Evolutionary conservation across 2,888 invertebrate species (phyloP), one percentile per base, ranked within the genome.

Genomic region (Falcaria lacertinaria): DNA sequence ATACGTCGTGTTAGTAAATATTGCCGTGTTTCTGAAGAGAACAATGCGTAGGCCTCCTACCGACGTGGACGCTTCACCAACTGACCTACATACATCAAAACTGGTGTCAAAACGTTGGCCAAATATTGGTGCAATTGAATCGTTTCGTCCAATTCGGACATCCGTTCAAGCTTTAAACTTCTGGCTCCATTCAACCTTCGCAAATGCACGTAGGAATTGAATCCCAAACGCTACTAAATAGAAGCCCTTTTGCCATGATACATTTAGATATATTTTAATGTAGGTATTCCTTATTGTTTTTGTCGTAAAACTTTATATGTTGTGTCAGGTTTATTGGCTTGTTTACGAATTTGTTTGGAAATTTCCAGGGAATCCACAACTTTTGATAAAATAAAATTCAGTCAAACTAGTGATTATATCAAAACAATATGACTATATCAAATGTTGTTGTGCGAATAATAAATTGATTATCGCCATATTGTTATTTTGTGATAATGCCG

Each of bases 1-100:
- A 74, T 69, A 71, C 43, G 41, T 42, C 48, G 42, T 74, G 72
- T 80, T 80, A 64, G 74, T 80, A 84, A 84, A 83, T 80, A 82
- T 55, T 55, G 57, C 60, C 62, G 62, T 78, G 69, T 74, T 66
- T 60, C 28, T 11, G 60, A 61, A 60, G 60, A 61, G 71, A 80
- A 76, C 74, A 74, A 73, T 72, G 77, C 72, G 70, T 72, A 71
- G 74, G 65, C 55, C 52, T 57, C 48, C 43, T 48, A n/a, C n/a
- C n/a, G n/a, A n/a, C 44, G 44, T 40, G 44, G 45, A 43, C 43
- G 41, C 40, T 37, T 22, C 42, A 45, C 38, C 44, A 47, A 37
- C 46, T 57, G 49, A 57, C 54, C 57, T 42, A 58, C 41, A 46
- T 54, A 44, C 40, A 8, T 35, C 22, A 34, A n/a, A n/a, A n/a